phyloP scores from a whole-genome alignment of 2,113 vertebrate species.

The Dasyprocta punctata region DNA sequence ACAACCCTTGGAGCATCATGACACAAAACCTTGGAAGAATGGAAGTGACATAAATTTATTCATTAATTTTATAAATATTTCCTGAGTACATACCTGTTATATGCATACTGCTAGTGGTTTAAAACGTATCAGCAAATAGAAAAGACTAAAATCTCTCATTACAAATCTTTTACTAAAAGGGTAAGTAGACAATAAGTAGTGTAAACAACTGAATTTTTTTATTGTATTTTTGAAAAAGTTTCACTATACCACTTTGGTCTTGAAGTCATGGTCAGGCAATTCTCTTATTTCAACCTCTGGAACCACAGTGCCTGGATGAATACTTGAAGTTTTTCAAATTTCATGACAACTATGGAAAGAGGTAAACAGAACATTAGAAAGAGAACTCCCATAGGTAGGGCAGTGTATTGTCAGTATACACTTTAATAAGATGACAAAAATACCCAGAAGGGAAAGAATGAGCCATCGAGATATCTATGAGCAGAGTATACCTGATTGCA shows the following conservation, averaged over 20 bases:
- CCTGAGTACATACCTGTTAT: background rate
- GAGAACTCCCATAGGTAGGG: rapidly evolving
- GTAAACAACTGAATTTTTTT: background rate
- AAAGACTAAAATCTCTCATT: background rate
- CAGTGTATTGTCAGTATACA: too few relatives aligned
- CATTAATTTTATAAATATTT: background rate
- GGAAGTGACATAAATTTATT: background rate
- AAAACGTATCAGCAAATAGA: background rate
- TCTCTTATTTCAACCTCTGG: background rate
- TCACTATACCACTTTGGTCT: background rate
- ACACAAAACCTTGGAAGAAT: background rate
- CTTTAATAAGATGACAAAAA: background rate
- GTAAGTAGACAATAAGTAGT: background rate
- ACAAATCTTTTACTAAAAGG: background rate
- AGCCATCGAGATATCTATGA: background rate
- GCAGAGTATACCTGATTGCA: background rate
- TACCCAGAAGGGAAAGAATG: background rate
- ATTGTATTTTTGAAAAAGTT: background rate
- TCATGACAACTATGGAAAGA: background rate
- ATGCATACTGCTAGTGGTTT: background rate
- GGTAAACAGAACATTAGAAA: background rate
- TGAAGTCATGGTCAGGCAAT: background rate
- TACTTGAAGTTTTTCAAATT: background rate
- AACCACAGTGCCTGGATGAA: rapidly evolving
- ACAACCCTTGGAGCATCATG: background rate